Base-by-base conservation (phyloP, 1,140 invertebrate species). In the Ylistrum balloti region DNA sequence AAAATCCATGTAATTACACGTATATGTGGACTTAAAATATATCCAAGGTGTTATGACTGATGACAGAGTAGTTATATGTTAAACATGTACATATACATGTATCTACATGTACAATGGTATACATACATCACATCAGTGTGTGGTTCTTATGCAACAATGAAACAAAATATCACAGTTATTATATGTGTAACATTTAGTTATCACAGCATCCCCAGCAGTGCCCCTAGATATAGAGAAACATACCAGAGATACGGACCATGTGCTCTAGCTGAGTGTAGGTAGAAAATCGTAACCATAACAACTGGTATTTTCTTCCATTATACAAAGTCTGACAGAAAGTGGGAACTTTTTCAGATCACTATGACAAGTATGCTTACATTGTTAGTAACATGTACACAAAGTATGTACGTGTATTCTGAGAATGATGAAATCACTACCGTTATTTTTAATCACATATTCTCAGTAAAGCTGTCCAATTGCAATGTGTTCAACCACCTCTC, bases 281-380 rank as follows among this genome's bases (percentile, higher is more conserved):
- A 74, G 56, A n/a, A 74, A 28, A 28, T n/a, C n/a, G 56, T 74
- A 17, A 74, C 56, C 56, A 74, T 74, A 74, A 74, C 56, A 74
- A 74, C 56, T 74, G 56, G 15, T 56, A 20, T 74, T 1, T 74
- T 17, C 41, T n/a, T 74, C 56, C 56, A 74, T 74, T n/a, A 74
- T 28, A 74, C 9, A 28, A 74, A 74, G n/a, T 74, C 56, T n/a
- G 56, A 28, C 56, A 74, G 56, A 74, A 74, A 74, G 5, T 74
- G 56, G 56, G 56, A 74, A 74, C 22, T 28, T 74, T 74, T 74
- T 74, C 56, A 74, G 28, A n/a, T 22, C 56, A 74, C 22, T 28
- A 74, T 74, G 5, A 74, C 28, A 17, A 28, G 28, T 74, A n/a
- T 74, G 56, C 56, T 74, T 74, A 74, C 56, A 28, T 74, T 74